phyloP scores from a whole-genome alignment of 2,888 invertebrate species.

The Trachelus troglodyta region DNA sequence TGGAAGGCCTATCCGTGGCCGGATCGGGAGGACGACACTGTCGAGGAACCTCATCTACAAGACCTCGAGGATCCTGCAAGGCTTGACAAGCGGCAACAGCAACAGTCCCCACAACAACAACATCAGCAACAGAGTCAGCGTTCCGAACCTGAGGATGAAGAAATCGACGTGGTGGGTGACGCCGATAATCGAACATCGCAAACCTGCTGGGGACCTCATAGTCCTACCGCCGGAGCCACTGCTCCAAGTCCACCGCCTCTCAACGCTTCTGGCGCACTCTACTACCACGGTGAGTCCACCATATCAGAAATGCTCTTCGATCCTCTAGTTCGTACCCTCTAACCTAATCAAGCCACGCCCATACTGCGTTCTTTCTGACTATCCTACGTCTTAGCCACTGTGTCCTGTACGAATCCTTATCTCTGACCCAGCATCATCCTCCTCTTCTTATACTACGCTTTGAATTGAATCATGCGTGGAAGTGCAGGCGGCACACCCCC shows the following conservation, averaged over 20 bases:
- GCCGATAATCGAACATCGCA: constrained; percentile 64
- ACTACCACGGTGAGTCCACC: constrained; percentile 58
- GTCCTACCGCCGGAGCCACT: constrained; percentile 81
- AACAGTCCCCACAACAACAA: constrained; percentile 24
- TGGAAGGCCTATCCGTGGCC: constrained; percentile 90
- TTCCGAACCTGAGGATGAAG: constrained; percentile 70
- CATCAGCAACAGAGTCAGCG: constrained; percentile 37
- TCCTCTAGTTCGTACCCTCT: neutral
- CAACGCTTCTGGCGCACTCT: constrained; percentile 63
- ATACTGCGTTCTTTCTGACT: neutral
- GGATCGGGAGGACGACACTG: constrained; percentile 69
- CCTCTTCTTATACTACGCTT: neutral
- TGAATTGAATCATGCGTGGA: constrained; percentile 9
- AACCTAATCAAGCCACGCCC: neutral
- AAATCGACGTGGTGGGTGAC: constrained; percentile 89
- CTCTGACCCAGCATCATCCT: neutral
- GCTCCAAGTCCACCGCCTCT: constrained; percentile 66
- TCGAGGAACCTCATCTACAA: constrained; percentile 28
- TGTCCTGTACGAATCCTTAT: neutral
- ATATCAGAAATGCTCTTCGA: neutral
- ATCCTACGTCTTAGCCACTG: no score
- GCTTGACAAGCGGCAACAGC: constrained; percentile 21
- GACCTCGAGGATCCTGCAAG: constrained; percentile 32
- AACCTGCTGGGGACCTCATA: constrained; percentile 79
- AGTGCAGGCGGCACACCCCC: constrained; percentile 6